Base-by-base conservation (phyloP, 2,888 invertebrate species). In the Heliconius charithonia region DNA sequence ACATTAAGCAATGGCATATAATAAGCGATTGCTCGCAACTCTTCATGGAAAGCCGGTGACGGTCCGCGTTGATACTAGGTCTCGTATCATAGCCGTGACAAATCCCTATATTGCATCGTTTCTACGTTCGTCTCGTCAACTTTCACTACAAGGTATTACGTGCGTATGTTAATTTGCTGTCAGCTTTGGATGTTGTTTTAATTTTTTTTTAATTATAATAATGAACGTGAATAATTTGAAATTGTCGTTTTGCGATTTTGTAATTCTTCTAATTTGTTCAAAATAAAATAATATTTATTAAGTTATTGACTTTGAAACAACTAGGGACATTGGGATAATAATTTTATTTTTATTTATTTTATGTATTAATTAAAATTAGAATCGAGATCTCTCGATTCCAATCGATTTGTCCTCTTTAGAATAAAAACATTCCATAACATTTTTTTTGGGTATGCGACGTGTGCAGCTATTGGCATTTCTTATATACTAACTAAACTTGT, bases 1-100 rank as follows among this genome's bases (percentile, higher is more conserved):
- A 75, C 78, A 83, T 83, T 81, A 84, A 81, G 85, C 83, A 84
- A 87, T 85, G 84, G 84, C 83, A 78, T 80, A 76, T 86, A 86
- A 87, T 86, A 82, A 82, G 80, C 77, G 82, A 65, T 74, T 71
- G 78, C 66, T 76, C 77, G 77, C 62, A 75, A 75, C 75, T 74
- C 79, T 75, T 79, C 81, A 78, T 79, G 56, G 72, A 70, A 77
- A 80, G 72, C 77, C 67, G 73, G 81, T 77, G 77, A 75, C 79
- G 66, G 71, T 80, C 75, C 70, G 66, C 73, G 63, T 67, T 77
- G 71, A 77, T 80, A 79, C 77, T 78, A 78, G 78, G 77, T 79
- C 77, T 74, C 77, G 32, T 67, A 74, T 79, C 79, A 79, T 81
- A 71, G 80, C 81, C 83, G 82, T 82, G 82, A 82, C 83, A 81